These are phyloP conservation scores for Drosophila rufa DNA, from an alignment of 1,140 invertebrate species.

Conservation along the genomic window DNA sequence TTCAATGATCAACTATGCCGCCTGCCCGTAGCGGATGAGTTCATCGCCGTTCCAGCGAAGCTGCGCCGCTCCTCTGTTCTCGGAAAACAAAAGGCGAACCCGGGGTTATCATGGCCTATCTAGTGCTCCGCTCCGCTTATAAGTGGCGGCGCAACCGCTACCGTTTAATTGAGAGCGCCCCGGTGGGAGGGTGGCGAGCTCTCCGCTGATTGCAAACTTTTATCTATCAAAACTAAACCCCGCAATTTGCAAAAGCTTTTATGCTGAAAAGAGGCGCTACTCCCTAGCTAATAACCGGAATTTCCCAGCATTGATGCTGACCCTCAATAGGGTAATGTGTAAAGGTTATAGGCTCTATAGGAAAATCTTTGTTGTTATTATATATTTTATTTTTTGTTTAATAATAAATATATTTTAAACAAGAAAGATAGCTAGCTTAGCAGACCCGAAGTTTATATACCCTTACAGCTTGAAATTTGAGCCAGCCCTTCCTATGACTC, in stretches of 20 bases:
- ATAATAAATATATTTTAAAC: too few relatives aligned
- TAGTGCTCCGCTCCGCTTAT: not conserved
- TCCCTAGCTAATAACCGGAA: not conserved
- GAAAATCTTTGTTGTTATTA: too few relatives aligned
- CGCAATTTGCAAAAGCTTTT: not conserved
- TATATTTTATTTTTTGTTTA: too few relatives aligned
- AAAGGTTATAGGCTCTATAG: not conserved
- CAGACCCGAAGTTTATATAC: too few relatives aligned
- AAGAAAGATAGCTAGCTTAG: too few relatives aligned
- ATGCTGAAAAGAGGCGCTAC: too few relatives aligned
- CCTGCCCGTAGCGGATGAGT: conserved; percentile 1
- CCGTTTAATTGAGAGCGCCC: not conserved
- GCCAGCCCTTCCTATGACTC: too few relatives aligned
- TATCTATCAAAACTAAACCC: not conserved
- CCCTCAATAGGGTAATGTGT: not conserved
- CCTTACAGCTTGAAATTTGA: too few relatives aligned
- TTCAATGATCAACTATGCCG: conserved; percentile 14
- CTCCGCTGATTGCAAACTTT: not conserved
- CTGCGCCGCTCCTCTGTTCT: conserved; percentile 4
- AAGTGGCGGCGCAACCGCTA: not conserved
- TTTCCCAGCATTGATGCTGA: not conserved
- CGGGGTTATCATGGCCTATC: conserved; percentile 31
- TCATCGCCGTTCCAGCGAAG: conserved; percentile 3
- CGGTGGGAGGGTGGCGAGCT: not conserved
- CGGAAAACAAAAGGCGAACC: conserved; percentile 24